phyloP scores from a whole-genome alignment of 2,888 invertebrate genomes.

The Spodoptera littoralis region DNA sequence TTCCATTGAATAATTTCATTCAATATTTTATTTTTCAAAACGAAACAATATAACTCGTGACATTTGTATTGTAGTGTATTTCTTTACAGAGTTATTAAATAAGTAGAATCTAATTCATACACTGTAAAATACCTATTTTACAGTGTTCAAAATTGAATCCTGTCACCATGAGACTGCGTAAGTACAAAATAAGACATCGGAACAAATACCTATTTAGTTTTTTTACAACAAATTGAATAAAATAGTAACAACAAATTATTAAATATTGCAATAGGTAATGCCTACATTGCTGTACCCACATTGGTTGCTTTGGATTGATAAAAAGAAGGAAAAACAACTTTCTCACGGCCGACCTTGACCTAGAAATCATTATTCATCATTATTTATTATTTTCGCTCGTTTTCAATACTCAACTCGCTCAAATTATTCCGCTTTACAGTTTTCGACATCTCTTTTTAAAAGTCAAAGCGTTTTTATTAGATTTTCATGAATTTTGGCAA shows the following conservation, averaged over 20 bases:
- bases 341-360: constrained; percentile 36
- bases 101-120: no score
- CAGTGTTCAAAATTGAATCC: no score
- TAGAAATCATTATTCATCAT: constrained; percentile 29
- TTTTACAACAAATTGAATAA: no score
- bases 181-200: no score
- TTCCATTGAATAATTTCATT: constrained; percentile 21
- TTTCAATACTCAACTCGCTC: constrained; percentile 5
- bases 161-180: no score
- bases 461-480: constrained; percentile 25
- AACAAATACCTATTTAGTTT: no score
- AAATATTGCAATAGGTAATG: no score
- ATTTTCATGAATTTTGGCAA: constrained; percentile 38
- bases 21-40: constrained; percentile 1
- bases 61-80: constrained; percentile 2
- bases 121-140: no score
- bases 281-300: neutral
- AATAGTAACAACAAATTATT: no score
- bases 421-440: constrained; percentile 9
- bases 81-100: constrained; percentile 16
- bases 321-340: constrained; percentile 3
- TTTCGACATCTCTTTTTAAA: constrained; percentile 3
- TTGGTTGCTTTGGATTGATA: constrained; percentile 6
- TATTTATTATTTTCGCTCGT: constrained; percentile 18
- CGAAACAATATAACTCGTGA: neutral